Evolutionary conservation across 2,113 vertebrate genomes (phyloP), one percentile per base, ranked within the genome.

Genomic region (Sphaerodactylus townsendi): DNA sequence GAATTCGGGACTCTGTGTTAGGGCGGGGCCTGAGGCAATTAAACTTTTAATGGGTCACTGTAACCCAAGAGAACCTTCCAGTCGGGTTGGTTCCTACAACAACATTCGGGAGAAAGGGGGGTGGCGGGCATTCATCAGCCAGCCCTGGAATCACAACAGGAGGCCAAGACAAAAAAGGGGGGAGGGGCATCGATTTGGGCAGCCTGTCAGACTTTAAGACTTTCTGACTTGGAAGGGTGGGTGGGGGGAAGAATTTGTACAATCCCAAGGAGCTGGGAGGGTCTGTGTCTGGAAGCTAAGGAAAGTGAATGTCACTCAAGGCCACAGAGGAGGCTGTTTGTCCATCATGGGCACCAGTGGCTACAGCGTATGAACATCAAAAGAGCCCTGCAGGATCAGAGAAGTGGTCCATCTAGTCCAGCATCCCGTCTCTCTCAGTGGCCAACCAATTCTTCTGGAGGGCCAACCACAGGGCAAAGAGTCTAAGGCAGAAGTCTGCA

Each of bases 41-140:
- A 93, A 92, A 83, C 78, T 90, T 92, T 93, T 93, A 94, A 93
- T 94, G 94, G 92, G 93, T 93, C 92, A 92, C 64, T 90, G 88
- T 88, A 85, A 87, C 91, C 73, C 74, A 94, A 94, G 92, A 92
- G 89, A 91, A 89, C 82, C 91, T 95, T 93, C 94, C 94, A 94
- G 93, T 94, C 89, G 73, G 91, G 93, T 91, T 92, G 87, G 93
- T 94, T 91, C 70, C 87, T 93, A 88, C 90, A 90, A 89, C 91
- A 92, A 92, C 93, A 92, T 89, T 87, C 68, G 41, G 88, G 86
- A 86, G 86, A 90, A 91, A 71, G 74, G 86, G 28, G 39, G 78
- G 87, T 0, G 10, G 89, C 89, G 89, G 76, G 87, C 83, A 86
- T 92, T 94, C 91, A n/a, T n/a, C n/a, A n/a, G 88, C 90, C 87